These are phyloP conservation scores for Lycophotia porphyrea DNA, from an alignment of 2,888 invertebrate species.

Conservation along the genomic window DNA sequence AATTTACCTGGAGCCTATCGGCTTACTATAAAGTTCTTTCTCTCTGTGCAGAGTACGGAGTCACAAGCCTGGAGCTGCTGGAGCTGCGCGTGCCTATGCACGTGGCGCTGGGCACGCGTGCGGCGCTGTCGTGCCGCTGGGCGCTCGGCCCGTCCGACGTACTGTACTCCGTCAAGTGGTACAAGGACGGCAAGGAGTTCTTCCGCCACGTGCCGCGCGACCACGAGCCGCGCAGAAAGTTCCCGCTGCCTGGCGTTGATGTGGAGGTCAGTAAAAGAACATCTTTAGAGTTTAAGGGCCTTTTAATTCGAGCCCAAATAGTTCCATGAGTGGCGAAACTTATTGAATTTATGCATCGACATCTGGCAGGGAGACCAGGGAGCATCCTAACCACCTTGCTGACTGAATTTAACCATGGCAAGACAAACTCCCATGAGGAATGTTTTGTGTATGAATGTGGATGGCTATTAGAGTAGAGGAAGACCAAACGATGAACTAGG, in stretches of 20 bases:
- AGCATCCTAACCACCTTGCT: background rate
- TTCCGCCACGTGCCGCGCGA: constrained; percentile 96
- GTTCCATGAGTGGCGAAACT: background rate
- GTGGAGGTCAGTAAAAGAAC: constrained; percentile 91
- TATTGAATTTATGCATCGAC: background rate
- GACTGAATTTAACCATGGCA: too few species aligned
- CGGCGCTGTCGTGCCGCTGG: constrained; percentile 95
- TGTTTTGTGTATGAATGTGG: background rate
- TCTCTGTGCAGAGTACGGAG: constrained; percentile 77
- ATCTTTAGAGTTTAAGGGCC: too few species aligned
- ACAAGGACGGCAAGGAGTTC: constrained; percentile 97
- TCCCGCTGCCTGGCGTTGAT: constrained; percentile 94
- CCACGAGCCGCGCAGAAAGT: constrained; percentile 94
- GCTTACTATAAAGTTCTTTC: background rate
- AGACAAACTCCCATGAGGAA: background rate
- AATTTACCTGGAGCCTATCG: background rate
- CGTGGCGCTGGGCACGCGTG: constrained; percentile 94
- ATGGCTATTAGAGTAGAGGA: background rate
- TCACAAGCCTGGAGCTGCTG: constrained; percentile 91
- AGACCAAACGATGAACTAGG: background rate
- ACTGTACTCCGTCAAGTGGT: constrained; percentile 97
- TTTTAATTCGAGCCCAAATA: background rate
- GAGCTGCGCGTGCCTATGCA: constrained; percentile 95
- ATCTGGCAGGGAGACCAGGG: background rate
- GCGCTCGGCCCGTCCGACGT: constrained; percentile 94